A percentile compares a stretch with the other conserved stretches of the same genome.
phyloP scores from a whole-genome alignment of 2,797 vertebrate species.

The Muscicapa comitata region DNA sequence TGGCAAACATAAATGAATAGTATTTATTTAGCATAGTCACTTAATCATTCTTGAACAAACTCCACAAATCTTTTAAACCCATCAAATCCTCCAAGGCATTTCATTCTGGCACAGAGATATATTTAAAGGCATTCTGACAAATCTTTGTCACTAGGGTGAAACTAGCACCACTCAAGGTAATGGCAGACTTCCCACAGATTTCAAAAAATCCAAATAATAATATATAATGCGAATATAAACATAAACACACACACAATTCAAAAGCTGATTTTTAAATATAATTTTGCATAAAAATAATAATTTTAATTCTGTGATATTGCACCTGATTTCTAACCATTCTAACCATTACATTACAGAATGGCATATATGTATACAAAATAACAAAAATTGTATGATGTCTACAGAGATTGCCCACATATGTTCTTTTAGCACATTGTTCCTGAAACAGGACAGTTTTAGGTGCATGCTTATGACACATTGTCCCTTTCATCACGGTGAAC shows the following conservation, averaged over 20 bases:
- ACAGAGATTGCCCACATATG: not conserved
- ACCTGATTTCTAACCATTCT: not conserved
- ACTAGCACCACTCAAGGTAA: not conserved
- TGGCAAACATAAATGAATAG: not conserved
- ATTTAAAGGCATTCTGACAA: slow-evolving; percentile 16
- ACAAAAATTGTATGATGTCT: not conserved
- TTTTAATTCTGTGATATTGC: not conserved
- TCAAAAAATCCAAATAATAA: not conserved
- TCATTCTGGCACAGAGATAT: not conserved
- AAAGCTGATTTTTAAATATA: not conserved
- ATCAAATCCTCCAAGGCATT: not conserved
- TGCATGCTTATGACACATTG: not conserved
- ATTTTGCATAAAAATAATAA: not conserved
- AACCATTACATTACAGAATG: not conserved
- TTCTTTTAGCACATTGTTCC: not conserved
- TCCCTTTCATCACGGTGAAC: not conserved
- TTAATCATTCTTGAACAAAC: slow-evolving; percentile 36
- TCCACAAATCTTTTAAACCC: slow-evolving; percentile 4
- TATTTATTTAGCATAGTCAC: slow-evolving; percentile 1
- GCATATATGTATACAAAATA: not conserved
- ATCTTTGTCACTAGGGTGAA: not conserved
- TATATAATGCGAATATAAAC: not conserved
- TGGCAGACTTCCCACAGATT: not conserved
- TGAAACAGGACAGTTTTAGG: not conserved
- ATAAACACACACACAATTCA: rapidly evolving